Evolutionary conservation across 2,888 invertebrate species (phyloP).

Genomic region (Arctia plantaginis): DNA sequence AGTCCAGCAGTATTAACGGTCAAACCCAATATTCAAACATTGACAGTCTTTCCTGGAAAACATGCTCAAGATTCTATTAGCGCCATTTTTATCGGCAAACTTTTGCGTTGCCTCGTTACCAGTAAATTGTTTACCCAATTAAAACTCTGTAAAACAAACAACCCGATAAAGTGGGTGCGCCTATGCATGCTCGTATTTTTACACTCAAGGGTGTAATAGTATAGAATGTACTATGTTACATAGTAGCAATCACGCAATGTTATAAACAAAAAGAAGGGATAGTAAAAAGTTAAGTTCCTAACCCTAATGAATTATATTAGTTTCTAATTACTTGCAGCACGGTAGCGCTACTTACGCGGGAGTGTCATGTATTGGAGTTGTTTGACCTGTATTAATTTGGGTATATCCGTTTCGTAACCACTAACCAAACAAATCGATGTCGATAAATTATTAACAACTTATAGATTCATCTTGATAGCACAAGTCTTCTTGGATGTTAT

Average conservation of each 20-base stretch:
- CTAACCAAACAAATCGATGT: neutral
- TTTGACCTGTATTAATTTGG: neutral
- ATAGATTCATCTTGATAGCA: too few species aligned
- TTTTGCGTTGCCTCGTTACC: conserved; percentile 67
- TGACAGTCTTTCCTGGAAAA: conserved; percentile 25
- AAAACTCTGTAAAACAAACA: conserved; percentile 73
- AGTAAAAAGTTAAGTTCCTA: neutral
- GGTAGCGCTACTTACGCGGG: neutral
- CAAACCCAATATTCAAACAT: conserved; percentile 6
- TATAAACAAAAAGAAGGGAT: neutral
- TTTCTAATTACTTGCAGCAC: neutral
- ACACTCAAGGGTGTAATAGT: conserved; percentile 2
- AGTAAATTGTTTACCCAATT: conserved; percentile 77
- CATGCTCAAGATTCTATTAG: conserved; percentile 54
- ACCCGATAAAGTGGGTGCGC: conserved; percentile 46
- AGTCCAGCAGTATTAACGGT: neutral
- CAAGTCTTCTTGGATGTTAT: too few species aligned
- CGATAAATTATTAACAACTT: too few species aligned
- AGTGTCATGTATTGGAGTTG: neutral
- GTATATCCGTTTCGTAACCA: neutral
- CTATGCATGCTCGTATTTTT: conserved; percentile 29
- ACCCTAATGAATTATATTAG: neutral
- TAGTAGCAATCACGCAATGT: conserved; percentile 4
- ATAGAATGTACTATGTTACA: neutral
- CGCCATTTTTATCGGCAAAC: conserved; percentile 54